Evolutionary conservation across 2,113 vertebrate species (phyloP).

Genomic region (Platycercus adscitus): DNA sequence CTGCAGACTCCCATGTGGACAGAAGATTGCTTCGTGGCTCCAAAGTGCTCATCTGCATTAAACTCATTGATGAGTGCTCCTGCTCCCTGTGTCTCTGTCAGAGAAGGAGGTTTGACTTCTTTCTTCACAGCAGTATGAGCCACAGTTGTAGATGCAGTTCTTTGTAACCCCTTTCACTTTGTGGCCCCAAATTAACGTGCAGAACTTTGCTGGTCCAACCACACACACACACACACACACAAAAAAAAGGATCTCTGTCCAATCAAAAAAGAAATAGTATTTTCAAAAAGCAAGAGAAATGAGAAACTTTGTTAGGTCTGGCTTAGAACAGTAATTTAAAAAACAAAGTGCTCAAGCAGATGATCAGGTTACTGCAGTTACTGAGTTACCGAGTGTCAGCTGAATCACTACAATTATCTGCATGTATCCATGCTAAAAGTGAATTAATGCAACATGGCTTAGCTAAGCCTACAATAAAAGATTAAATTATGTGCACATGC

Average conservation of each 20-base stretch:
- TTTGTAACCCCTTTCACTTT: neutral
- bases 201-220: neutral
- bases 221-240: too few relatives aligned
- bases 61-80: neutral
- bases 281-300: neutral
- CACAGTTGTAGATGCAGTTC: conserved; percentile 11
- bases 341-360: neutral
- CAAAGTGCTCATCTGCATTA: neutral
- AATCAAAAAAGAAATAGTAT: neutral
- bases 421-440: neutral
- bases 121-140: neutral
- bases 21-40: conserved; percentile 47
- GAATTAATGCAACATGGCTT: neutral
- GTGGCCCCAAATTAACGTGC: neutral
- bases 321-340: neutral
- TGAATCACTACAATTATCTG: conserved; percentile 10
- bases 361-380: neutral
- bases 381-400: neutral
- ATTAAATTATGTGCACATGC: neutral
- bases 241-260: neutral
- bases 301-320: accelerated
- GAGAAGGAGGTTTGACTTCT: neutral
- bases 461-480: neutral
- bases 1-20: conserved; percentile 63
- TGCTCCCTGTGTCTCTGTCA: neutral